Conservation (phyloP, 2,888 invertebrate genomes). For the Cistogaster globosa region DNA sequence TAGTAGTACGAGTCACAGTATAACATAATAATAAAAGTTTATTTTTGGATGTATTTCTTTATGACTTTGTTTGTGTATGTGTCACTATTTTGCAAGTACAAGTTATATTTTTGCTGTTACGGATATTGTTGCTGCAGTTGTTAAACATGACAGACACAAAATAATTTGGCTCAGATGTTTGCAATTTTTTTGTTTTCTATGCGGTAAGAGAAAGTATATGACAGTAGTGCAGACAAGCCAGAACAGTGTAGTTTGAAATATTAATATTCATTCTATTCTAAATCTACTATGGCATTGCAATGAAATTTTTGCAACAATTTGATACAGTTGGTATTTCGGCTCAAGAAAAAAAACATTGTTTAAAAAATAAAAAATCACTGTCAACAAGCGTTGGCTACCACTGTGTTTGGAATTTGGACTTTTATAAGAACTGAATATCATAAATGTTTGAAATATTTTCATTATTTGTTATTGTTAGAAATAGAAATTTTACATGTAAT, state of each 20-base stretch:
- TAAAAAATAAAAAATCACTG: neutral
- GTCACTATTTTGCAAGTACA: conserved; percentile 39
- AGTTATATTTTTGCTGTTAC: conserved; percentile 64
- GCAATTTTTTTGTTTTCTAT: conserved; percentile 62
- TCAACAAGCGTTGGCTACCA: neutral
- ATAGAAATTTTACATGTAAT: conserved; percentile 59
- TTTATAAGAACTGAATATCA: conserved; percentile 43
- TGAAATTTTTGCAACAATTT: neutral
- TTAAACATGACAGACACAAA: conserved; percentile 74
- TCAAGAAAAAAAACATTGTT: neutral
- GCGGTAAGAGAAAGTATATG: conserved; percentile 62
- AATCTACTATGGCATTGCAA: neutral
- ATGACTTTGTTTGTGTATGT: neutral
- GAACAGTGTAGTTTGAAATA: conserved; percentile 18
- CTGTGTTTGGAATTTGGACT: conserved; percentile 24
- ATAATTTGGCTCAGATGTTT: conserved; percentile 75
- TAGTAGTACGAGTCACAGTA: conserved; percentile 14
- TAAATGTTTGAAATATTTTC: conserved; percentile 61
- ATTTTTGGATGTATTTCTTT: neutral
- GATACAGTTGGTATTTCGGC: neutral
- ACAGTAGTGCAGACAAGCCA: conserved; percentile 28
- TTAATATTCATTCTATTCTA: neutral
- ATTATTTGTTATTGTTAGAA: conserved; percentile 59
- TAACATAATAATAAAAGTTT: conserved; percentile 54
- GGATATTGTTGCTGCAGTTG: conserved; percentile 72